phyloP scores from a whole-genome alignment of 2,888 invertebrate species.

The Nematopogon swammerdamellus region DNA sequence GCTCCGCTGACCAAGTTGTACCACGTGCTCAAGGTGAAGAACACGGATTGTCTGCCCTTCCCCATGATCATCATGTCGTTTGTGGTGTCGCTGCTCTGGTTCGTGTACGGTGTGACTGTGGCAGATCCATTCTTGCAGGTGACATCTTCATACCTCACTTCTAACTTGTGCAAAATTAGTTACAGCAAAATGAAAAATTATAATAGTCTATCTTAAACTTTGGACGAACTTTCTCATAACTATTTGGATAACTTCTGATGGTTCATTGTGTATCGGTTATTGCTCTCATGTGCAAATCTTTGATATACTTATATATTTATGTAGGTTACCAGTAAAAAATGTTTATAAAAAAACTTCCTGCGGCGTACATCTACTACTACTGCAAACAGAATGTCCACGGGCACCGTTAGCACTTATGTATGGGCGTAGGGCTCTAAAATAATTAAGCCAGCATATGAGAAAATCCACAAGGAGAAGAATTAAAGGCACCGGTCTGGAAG shows the following conservation, averaged over 20 bases:
- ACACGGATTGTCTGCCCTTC: constrained; percentile 83
- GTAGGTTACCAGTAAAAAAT: too few species aligned
- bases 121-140: constrained; percentile 80
- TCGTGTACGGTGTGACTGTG: constrained; percentile 75
- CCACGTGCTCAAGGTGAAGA: constrained; percentile 76
- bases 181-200: neutral
- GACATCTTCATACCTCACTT: constrained; percentile 16
- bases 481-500: too few species aligned
- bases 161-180: constrained; percentile 8
- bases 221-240: neutral
- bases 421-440: too few species aligned
- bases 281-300: too few species aligned
- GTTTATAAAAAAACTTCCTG: too few species aligned
- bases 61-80: constrained; percentile 82
- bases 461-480: too few species aligned
- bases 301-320: neutral
- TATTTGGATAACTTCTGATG: neutral
- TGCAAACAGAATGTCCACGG: too few species aligned
- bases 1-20: constrained; percentile 77
- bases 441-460: too few species aligned
- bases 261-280: neutral
- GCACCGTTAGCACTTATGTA: too few species aligned
- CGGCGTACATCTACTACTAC: too few species aligned
- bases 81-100: constrained; percentile 80
- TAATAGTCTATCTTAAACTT: neutral